These are phyloP conservation scores for Aphis gossypii DNA, from an alignment of 1,140 invertebrate species.

Conservation along the genomic window DNA sequence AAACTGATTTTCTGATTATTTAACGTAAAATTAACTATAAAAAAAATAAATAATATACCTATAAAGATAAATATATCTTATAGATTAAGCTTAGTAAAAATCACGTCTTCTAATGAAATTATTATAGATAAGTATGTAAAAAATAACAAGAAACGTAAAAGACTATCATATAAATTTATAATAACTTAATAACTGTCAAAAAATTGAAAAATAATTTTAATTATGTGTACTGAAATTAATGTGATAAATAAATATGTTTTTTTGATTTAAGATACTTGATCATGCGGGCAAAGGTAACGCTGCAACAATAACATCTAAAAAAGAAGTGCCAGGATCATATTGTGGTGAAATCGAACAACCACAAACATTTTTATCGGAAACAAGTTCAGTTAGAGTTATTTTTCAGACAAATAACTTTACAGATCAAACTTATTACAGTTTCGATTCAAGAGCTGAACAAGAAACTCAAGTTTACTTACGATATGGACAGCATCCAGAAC, in stretches of 20 bases:
- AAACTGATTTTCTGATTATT: neutral
- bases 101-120: neutral
- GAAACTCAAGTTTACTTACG: slow-evolving; percentile 86
- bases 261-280: slow-evolving; percentile 40
- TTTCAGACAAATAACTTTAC: slow-evolving; percentile 93
- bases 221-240: neutral
- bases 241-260: neutral
- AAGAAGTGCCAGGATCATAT: slow-evolving; percentile 85
- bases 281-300: slow-evolving; percentile 71
- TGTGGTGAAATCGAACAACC: slow-evolving; percentile 92
- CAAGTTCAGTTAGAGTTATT: slow-evolving; percentile 86
- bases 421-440: slow-evolving; percentile 83
- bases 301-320: slow-evolving; percentile 83
- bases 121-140: neutral
- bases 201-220: neutral
- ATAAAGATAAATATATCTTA: neutral
- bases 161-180: neutral
- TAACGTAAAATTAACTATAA: neutral
- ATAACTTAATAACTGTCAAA: neutral
- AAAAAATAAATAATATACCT: neutral
- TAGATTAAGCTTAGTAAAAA: neutral
- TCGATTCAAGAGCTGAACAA: slow-evolving; percentile 82
- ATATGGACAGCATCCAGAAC: slow-evolving; percentile 89
- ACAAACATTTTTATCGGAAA: slow-evolving; percentile 92
- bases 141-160: neutral